Percentiles rank a stretch among this genome's conserved stretches.
Conservation (phyloP, 1,140 invertebrate species). For the Aphelenchoides besseyi region DNA sequence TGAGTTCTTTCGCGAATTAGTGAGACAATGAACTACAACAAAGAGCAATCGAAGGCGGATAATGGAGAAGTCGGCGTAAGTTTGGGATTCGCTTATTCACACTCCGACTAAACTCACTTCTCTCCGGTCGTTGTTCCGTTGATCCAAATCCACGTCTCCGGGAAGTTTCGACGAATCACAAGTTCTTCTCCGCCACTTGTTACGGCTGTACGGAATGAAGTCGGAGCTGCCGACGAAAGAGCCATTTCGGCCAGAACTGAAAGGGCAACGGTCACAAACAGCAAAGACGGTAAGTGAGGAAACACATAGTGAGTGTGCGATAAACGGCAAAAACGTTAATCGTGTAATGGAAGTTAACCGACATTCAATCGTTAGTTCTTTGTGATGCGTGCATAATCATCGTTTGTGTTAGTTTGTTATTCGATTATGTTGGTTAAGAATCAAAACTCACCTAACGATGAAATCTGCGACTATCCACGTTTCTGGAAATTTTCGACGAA, state of each 20-base stretch:
- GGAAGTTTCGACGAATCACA: conserved; percentile 35
- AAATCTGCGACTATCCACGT: conserved; percentile 37
- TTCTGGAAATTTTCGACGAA: conserved; percentile 37
- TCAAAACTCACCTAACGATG: conserved; percentile 20
- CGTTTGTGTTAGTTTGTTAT: too few relatives aligned
- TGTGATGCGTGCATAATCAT: too few relatives aligned
- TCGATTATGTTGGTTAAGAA: conserved; percentile 4
- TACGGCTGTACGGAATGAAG: not conserved
- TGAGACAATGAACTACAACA: too few relatives aligned
- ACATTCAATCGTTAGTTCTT: too few relatives aligned
- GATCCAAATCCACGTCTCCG: conserved; percentile 53
- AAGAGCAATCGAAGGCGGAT: too few relatives aligned
- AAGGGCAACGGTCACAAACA: not conserved
- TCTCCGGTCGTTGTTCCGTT: not conserved
- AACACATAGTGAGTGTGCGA: not conserved
- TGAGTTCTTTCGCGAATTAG: too few relatives aligned
- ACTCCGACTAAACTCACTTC: conserved; percentile 19
- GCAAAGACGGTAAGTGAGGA: not conserved
- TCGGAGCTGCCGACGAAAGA: not conserved
- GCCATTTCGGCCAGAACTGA: conserved; percentile 10
- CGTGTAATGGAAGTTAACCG: too few relatives aligned
- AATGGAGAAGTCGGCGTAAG: too few relatives aligned
- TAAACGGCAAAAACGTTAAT: too few relatives aligned
- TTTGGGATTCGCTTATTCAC: too few relatives aligned
- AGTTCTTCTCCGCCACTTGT: not conserved